Conservation (phyloP, 2,113 vertebrate genomes). For the Tursiops truncatus region DNA sequence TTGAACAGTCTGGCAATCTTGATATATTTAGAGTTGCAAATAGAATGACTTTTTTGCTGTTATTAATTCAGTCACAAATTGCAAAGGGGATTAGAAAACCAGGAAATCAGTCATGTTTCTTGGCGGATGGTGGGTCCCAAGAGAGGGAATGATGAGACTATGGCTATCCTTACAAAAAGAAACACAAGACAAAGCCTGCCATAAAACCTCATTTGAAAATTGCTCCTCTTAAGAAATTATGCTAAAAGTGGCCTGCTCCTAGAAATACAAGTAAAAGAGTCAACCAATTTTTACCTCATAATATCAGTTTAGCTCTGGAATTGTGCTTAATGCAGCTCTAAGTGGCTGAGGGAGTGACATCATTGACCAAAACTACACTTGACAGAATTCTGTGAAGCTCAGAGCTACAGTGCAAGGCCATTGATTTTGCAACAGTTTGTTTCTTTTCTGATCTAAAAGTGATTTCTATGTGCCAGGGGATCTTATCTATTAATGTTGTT, state of each 20-base stretch:
- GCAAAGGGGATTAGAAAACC: conserved; percentile 35
- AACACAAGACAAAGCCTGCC: not conserved
- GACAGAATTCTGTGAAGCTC: not conserved
- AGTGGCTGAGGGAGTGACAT: not conserved
- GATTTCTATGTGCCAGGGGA: not conserved
- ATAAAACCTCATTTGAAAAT: conserved; percentile 42
- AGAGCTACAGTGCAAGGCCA: not conserved
- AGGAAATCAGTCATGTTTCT: conserved; percentile 35
- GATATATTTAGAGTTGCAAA: conserved; percentile 28
- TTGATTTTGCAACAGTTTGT: conserved; percentile 20
- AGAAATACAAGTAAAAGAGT: conserved; percentile 7
- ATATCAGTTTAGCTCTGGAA: not conserved
- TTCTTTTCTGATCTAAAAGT: conserved; percentile 23
- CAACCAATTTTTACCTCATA: not conserved
- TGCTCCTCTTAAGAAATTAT: not conserved
- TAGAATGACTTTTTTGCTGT: conserved; percentile 1
- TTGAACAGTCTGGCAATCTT: conserved; percentile 39
- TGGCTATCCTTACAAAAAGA: not conserved
- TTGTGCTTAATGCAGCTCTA: not conserved
- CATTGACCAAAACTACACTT: not conserved
- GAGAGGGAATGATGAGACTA: not conserved
- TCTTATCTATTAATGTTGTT: conserved; percentile 25
- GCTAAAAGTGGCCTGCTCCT: conserved; percentile 5
- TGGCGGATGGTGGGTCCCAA: not conserved
- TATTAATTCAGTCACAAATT: conserved; percentile 37